A percentile compares a stretch with the other conserved stretches of the same genome.
These are phyloP conservation scores for Adrianichthys oophorus DNA, from an alignment of 2,797 vertebrate species.

Conservation along the genomic window DNA sequence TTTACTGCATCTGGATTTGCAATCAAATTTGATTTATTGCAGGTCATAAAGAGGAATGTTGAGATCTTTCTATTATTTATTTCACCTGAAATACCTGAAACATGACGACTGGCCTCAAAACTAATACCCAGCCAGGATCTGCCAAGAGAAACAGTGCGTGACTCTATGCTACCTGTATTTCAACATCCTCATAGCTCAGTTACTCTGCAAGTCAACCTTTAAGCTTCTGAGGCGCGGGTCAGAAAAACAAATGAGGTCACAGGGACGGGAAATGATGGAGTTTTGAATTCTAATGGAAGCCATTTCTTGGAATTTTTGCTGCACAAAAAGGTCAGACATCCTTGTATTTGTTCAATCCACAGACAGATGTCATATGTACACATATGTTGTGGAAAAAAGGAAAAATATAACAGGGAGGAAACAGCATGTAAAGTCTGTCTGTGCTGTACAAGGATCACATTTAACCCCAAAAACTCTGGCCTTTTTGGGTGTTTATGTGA, in stretches of 20 bases:
- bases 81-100: conserved; percentile 44
- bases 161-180: conserved; percentile 1
- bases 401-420: too few species aligned
- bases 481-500: too few species aligned
- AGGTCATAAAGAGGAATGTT: conserved; percentile 49
- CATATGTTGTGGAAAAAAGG: too few species aligned
- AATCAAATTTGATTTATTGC: conserved; percentile 57
- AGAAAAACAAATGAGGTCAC: conserved; percentile 57
- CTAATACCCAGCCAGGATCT: background rate
- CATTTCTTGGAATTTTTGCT: too few species aligned
- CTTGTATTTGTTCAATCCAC: too few species aligned
- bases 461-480: too few species aligned
- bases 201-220: conserved; percentile 7
- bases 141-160: background rate
- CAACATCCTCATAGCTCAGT: conserved; percentile 1
- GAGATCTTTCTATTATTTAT: conserved; percentile 8
- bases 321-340: too few species aligned
- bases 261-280: conserved; percentile 50
- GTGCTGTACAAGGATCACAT: too few species aligned
- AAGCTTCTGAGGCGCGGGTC: conserved; percentile 11
- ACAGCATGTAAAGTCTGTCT: too few species aligned
- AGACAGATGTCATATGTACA: too few species aligned
- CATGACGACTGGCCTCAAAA: conserved; percentile 14
- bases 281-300: conserved; percentile 24
- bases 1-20: conserved; percentile 53